phyloP scores from a whole-genome alignment of 2,888 invertebrate species.

The Ormia ochracea region DNA sequence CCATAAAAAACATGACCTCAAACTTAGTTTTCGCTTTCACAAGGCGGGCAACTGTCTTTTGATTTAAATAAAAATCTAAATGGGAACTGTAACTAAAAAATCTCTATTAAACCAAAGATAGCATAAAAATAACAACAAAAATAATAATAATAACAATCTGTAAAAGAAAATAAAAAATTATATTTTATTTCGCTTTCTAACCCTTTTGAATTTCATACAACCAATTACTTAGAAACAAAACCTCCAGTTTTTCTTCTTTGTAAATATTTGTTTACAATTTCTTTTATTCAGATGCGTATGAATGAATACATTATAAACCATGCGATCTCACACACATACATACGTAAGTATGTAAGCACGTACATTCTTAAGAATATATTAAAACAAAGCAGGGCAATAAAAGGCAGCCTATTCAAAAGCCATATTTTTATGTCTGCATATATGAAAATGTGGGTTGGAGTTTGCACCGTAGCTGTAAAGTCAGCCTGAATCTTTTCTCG shows the following conservation, averaged over 20 bases:
- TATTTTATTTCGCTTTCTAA: background rate
- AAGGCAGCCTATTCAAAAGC: background rate
- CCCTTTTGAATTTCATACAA: conserved; percentile 37
- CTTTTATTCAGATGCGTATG: background rate
- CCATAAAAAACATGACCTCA: conserved; percentile 53
- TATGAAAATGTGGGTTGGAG: background rate
- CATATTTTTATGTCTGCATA: background rate
- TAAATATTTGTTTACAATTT: conserved; percentile 20
- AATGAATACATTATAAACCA: background rate
- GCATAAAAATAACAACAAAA: conserved; percentile 34
- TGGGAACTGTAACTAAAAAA: conserved; percentile 30
- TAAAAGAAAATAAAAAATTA: too few relatives aligned
- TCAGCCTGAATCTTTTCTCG: background rate
- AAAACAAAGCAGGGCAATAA: background rate
- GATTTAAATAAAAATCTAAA: background rate
- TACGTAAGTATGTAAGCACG: background rate
- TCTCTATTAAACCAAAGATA: conserved; percentile 40
- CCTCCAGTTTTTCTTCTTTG: background rate
- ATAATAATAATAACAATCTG: conserved; percentile 1
- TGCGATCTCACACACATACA: background rate
- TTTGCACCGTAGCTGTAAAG: background rate
- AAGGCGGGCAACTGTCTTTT: background rate
- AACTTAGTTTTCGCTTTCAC: conserved; percentile 31
- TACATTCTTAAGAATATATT: background rate
- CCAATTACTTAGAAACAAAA: conserved; percentile 14